A percentile compares a stretch with the other conserved stretches of the same genome.
Evolutionary conservation across 1,140 invertebrate species (phyloP).

Genomic region (Drosophila pectinifera): DNA sequence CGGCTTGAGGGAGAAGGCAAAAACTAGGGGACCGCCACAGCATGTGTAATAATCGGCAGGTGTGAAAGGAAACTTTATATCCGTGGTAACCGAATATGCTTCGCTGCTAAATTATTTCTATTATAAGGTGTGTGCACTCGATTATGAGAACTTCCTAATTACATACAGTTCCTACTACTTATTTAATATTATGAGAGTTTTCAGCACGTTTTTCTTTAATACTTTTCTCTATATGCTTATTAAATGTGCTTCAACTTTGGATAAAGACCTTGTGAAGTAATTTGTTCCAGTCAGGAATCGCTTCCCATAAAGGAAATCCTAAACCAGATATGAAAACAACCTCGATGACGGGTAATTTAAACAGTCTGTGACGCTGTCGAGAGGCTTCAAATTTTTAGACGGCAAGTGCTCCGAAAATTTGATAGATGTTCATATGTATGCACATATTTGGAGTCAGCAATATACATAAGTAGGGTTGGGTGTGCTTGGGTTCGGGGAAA

Average conservation of each 20-base stretch:
- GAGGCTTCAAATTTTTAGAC: constrained; percentile 10
- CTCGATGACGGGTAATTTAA: constrained; percentile 29
- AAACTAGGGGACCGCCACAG: background rate
- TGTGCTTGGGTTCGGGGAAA: constrained; percentile 34
- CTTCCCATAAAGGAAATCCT: constrained; percentile 7
- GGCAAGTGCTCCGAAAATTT: constrained; percentile 13
- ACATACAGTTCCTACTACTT: too few relatives aligned
- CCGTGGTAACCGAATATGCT: constrained; percentile 2
- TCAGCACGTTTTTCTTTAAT: background rate
- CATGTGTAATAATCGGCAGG: constrained; percentile 21
- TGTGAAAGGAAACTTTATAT: constrained; percentile 15
- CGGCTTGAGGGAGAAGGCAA: background rate
- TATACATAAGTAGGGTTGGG: background rate
- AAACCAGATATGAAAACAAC: constrained; percentile 2
- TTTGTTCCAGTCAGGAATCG: background rate
- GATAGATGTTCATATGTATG: constrained; percentile 7
- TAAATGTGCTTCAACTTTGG: background rate
- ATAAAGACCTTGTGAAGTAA: background rate
- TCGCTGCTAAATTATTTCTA: background rate
- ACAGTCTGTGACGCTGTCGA: constrained; percentile 22
- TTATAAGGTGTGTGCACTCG: background rate
- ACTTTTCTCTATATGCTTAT: background rate
- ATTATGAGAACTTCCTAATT: background rate
- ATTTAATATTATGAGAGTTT: too few relatives aligned
- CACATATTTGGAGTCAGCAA: constrained; percentile 29